Evolutionary conservation across 37 sponge, comb jelly and placozoan species (phyloP).

Genomic region (Mnemiopsis leidyi): DNA sequence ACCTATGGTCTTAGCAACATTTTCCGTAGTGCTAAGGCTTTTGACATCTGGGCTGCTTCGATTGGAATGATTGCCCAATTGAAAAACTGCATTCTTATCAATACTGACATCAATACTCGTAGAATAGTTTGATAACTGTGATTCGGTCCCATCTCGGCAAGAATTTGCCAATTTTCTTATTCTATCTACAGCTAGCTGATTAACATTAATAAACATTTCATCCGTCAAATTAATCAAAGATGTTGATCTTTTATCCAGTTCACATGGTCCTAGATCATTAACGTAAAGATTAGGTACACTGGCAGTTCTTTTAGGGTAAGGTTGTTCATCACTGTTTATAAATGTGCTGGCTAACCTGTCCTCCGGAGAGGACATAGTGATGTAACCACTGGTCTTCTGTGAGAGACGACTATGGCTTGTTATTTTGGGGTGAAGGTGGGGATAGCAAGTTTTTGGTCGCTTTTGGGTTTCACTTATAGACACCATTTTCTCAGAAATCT

Average conservation of each 20-base stretch:
- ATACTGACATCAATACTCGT: slow-evolving; percentile 23
- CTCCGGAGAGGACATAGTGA: not conserved
- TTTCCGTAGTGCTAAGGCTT: not conserved
- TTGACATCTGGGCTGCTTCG: not conserved
- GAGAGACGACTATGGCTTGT: not conserved
- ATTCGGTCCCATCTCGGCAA: not conserved
- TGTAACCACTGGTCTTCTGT: slow-evolving; percentile 33
- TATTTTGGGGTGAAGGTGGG: slow-evolving; percentile 39
- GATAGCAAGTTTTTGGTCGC: slow-evolving; percentile 58
- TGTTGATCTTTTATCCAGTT: not conserved
- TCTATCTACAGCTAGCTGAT: not conserved
- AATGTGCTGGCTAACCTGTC: not conserved
- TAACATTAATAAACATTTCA: not conserved
- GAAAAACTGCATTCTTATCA: not conserved
- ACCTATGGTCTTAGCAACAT: not conserved
- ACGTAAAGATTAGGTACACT: not conserved
- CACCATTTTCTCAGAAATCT: not conserved
- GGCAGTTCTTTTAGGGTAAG: not conserved
- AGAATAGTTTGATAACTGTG: not conserved
- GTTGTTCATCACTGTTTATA: not conserved
- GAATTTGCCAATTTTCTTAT: not conserved
- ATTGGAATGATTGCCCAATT: not conserved
- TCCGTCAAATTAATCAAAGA: not conserved
- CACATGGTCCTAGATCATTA: not conserved
- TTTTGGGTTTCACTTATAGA: not conserved